Conservation (phyloP, 1,140 invertebrate genomes). For the Batillaria attramentaria region DNA sequence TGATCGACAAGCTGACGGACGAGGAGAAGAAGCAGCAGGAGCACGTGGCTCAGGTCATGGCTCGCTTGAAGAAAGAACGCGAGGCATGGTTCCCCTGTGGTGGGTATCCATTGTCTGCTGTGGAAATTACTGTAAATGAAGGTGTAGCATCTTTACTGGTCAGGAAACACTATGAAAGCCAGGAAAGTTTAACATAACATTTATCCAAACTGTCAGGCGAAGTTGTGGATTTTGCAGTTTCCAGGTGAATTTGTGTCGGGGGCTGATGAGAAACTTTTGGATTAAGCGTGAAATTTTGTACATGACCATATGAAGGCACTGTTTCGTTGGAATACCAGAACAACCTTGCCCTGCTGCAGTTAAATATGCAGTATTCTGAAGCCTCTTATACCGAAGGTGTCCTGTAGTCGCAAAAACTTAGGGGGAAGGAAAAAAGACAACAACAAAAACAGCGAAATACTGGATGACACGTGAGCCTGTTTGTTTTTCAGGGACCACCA, state of each 20-base stretch:
- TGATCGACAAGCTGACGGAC: conserved; percentile 95
- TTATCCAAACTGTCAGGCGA: too few species aligned
- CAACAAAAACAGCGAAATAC: neutral
- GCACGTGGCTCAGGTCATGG: conserved; percentile 90
- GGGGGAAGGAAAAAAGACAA: conserved; percentile 5
- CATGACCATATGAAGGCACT: neutral
- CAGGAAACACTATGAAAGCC: neutral
- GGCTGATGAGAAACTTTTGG: too few species aligned
- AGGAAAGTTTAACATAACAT: neutral
- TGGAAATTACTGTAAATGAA: neutral
- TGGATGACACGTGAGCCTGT: neutral
- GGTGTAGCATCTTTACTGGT: neutral
- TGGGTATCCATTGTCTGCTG: conserved; percentile 42
- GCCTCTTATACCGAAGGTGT: too few species aligned
- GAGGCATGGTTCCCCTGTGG: conserved; percentile 91
- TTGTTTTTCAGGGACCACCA: conserved; percentile 81
- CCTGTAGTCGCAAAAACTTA: too few species aligned
- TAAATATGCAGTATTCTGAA: too few species aligned
- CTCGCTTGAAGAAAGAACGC: conserved; percentile 86
- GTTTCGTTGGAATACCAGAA: too few species aligned
- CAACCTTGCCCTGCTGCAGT: too few species aligned
- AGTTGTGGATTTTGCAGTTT: too few species aligned
- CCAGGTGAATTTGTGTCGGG: too few species aligned
- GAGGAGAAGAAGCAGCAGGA: conserved; percentile 94
- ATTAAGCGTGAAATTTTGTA: too few species aligned